Evolutionary conservation across 2,888 invertebrate genomes (phyloP).

Genomic region (Himalopsyche japonica): DNA sequence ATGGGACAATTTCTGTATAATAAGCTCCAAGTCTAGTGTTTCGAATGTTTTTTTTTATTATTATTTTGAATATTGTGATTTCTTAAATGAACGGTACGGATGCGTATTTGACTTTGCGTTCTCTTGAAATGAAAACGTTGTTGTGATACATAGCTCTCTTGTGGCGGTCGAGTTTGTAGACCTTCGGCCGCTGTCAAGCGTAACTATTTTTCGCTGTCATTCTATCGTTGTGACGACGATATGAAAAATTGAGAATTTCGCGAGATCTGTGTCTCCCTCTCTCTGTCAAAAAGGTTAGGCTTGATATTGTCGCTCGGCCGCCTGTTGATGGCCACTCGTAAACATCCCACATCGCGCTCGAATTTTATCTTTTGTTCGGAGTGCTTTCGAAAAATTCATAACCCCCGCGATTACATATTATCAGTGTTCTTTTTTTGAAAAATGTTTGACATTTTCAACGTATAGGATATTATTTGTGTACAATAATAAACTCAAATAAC

Average conservation of each 20-base stretch:
- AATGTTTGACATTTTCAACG: no score
- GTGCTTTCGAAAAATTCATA: neutral
- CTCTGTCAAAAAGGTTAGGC: neutral
- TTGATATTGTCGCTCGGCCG: neutral
- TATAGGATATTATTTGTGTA: no score
- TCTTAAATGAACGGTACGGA: no score
- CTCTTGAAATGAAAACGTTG: no score
- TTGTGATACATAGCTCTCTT: neutral
- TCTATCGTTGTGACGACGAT: conserved; percentile 1
- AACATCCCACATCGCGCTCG: neutral
- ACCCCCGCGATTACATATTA: neutral
- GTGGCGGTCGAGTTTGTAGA: neutral
- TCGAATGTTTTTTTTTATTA: no score
- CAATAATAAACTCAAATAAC: no score
- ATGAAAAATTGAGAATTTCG: conserved; percentile 11
- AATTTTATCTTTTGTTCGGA: neutral
- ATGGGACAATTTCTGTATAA: no score
- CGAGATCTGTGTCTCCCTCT: neutral
- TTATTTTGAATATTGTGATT: no score
- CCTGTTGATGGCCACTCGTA: neutral
- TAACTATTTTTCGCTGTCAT: conserved; percentile 20
- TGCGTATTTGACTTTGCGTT: no score
- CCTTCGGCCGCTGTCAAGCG: conserved; percentile 1
- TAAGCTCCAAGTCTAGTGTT: no score
- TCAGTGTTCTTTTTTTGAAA: neutral